These are phyloP conservation scores for Artibeus jamaicensis DNA, from an alignment of 2,797 vertebrate genomes.

Conservation along the genomic window DNA sequence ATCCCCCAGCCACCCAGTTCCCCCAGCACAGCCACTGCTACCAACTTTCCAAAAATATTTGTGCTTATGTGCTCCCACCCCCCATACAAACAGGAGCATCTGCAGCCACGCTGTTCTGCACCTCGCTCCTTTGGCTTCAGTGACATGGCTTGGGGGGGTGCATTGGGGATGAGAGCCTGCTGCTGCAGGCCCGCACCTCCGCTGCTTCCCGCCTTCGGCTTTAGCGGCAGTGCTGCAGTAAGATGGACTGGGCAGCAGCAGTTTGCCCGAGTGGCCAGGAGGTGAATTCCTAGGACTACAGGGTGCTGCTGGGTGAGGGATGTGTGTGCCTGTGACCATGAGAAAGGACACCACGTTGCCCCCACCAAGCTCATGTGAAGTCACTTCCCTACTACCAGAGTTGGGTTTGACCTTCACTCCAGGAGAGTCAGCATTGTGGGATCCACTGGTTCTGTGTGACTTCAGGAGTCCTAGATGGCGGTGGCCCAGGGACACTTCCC, in stretches of 20 bases:
- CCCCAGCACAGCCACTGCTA: not conserved
- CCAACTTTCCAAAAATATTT: not conserved
- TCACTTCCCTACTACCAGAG: not conserved
- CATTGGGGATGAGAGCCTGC: not conserved
- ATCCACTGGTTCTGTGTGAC: not conserved
- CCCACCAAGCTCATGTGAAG: not conserved
- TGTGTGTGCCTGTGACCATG: not conserved
- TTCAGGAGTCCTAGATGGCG: not conserved
- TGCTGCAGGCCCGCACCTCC: accelerated
- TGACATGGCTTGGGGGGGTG: not conserved
- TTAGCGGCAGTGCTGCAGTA: not conserved
- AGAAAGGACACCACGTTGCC: not conserved
- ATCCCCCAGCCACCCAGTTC: not conserved
- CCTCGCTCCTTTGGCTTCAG: not conserved
- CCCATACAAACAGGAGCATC: not conserved
- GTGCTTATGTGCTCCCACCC: not conserved
- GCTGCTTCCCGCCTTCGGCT: not conserved
- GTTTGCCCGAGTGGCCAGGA: not conserved
- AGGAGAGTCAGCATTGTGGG: accelerated
- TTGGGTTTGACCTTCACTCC: not conserved
- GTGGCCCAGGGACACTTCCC: not conserved
- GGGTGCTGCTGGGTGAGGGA: not conserved
- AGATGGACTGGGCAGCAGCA: not conserved
- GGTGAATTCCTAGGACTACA: not conserved
- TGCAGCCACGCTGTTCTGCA: accelerated